Evolutionary conservation across 2,888 invertebrate species (phyloP).

Genomic region (Lymantria dispar): DNA sequence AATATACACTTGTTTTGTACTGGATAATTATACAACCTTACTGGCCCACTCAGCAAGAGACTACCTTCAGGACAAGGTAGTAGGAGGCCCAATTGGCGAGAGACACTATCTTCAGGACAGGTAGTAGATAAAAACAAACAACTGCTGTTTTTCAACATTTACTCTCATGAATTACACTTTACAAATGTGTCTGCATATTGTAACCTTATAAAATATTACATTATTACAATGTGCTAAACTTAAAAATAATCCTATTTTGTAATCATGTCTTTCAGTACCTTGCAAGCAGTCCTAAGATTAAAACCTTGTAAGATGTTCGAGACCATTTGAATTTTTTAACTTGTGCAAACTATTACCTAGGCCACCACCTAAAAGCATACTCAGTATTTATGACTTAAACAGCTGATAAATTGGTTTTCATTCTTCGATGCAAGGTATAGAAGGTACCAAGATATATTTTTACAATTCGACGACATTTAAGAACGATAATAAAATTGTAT

Average conservation of each 20-base stretch:
- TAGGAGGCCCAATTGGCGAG: no score
- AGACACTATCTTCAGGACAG: no score
- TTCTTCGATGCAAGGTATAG: slow-evolving; percentile 42
- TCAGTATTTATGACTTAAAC: slow-evolving; percentile 25
- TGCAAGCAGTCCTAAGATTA: slow-evolving; percentile 69
- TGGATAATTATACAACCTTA: no score
- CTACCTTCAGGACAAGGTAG: no score
- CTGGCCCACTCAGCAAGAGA: no score
- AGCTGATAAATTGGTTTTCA: slow-evolving; percentile 26
- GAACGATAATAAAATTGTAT: slow-evolving; percentile 34
- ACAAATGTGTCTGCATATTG: slow-evolving; percentile 79
- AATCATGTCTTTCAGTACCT: slow-evolving; percentile 72
- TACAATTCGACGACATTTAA: no score
- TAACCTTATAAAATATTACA: slow-evolving; percentile 77
- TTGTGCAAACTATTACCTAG: slow-evolving; percentile 58
- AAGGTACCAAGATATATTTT: slow-evolving; percentile 35
- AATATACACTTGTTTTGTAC: no score
- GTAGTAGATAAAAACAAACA: slow-evolving; percentile 16
- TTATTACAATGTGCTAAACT: slow-evolving; percentile 80
- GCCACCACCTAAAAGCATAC: slow-evolving; percentile 52
- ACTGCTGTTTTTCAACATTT: slow-evolving; percentile 70
- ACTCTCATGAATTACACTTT: slow-evolving; percentile 80
- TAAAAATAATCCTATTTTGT: slow-evolving; percentile 74
- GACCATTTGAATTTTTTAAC: slow-evolving; percentile 31
- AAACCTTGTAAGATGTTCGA: slow-evolving; percentile 35